These are phyloP conservation scores for Phortica variegata DNA, from an alignment of 1,140 invertebrate species.

Conservation along the genomic window DNA sequence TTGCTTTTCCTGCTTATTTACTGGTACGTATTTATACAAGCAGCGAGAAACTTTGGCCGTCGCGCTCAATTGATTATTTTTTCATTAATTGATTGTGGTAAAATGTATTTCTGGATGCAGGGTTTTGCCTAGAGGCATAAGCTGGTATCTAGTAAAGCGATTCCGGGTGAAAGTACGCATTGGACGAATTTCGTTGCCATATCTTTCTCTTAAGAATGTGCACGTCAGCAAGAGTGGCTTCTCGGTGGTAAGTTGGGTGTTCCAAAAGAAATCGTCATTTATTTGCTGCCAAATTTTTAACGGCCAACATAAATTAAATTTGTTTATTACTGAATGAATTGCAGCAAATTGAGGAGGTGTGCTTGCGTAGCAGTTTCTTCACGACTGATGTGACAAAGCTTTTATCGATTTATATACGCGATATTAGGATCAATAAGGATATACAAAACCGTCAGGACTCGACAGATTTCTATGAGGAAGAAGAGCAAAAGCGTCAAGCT, in stretches of 20 bases:
- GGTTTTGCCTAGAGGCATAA: slow-evolving; percentile 65
- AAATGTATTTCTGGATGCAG: slow-evolving; percentile 57
- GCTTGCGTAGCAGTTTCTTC: slow-evolving; percentile 84
- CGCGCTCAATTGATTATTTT: slow-evolving; percentile 4
- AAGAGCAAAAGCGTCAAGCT: slow-evolving; percentile 44
- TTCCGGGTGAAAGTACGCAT: slow-evolving; percentile 68
- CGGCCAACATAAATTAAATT: no score
- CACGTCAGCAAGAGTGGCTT: slow-evolving; percentile 68
- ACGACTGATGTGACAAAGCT: slow-evolving; percentile 88
- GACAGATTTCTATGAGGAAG: slow-evolving; percentile 19
- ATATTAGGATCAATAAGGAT: slow-evolving; percentile 83
- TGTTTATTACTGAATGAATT: slow-evolving; percentile 32
- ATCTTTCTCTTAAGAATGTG: slow-evolving; percentile 66
- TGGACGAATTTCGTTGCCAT: slow-evolving; percentile 67
- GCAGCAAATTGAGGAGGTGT: slow-evolving; percentile 83
- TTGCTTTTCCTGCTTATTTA: slow-evolving; percentile 41
- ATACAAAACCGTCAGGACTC: slow-evolving; percentile 58
- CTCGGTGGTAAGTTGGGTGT: slow-evolving; percentile 62
- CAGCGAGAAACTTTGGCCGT: no score
- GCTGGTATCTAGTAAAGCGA: slow-evolving; percentile 65
- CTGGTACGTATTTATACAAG: slow-evolving; percentile 36
- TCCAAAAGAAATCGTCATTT: not conserved
- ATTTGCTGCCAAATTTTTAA: not conserved
- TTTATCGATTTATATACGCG: slow-evolving; percentile 77
- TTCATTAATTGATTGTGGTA: slow-evolving; percentile 6